Conservation (phyloP, 2,888 invertebrate species). For the Lycia hirtaria region DNA sequence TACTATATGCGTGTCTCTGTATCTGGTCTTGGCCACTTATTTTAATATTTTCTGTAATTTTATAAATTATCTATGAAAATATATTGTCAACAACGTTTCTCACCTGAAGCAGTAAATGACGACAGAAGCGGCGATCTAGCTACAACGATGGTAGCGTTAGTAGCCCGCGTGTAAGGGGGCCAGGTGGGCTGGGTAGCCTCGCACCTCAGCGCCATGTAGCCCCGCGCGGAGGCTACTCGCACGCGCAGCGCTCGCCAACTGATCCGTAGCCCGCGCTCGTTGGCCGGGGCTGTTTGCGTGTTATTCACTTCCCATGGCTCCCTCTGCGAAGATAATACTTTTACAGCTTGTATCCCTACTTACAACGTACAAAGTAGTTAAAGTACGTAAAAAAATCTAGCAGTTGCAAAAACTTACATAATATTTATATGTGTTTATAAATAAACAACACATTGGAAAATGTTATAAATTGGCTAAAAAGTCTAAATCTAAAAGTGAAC, state of each 20-base stretch:
- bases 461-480: too few relatives aligned
- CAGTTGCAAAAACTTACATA: too few relatives aligned
- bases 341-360: too few relatives aligned
- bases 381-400: not conserved
- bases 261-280: slow-evolving; percentile 66
- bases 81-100: too few relatives aligned
- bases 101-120: slow-evolving; percentile 77
- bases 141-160: slow-evolving; percentile 64
- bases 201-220: slow-evolving; percentile 63
- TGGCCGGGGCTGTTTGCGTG: slow-evolving; percentile 65
- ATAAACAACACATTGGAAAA: too few relatives aligned
- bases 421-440: too few relatives aligned
- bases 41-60: too few relatives aligned
- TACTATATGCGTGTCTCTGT: too few relatives aligned
- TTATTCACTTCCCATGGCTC: slow-evolving; percentile 72
- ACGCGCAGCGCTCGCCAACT: slow-evolving; percentile 72
- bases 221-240: slow-evolving; percentile 58
- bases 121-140: slow-evolving; percentile 75
- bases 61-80: too few relatives aligned
- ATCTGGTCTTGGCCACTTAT: too few relatives aligned
- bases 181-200: slow-evolving; percentile 74
- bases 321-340: slow-evolving; percentile 49
- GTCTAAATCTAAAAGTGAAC: too few relatives aligned
- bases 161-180: slow-evolving; percentile 61
- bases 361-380: too few relatives aligned